Conservation (phyloP, 1,140 invertebrate species). For the Lordiphosa mommai region DNA sequence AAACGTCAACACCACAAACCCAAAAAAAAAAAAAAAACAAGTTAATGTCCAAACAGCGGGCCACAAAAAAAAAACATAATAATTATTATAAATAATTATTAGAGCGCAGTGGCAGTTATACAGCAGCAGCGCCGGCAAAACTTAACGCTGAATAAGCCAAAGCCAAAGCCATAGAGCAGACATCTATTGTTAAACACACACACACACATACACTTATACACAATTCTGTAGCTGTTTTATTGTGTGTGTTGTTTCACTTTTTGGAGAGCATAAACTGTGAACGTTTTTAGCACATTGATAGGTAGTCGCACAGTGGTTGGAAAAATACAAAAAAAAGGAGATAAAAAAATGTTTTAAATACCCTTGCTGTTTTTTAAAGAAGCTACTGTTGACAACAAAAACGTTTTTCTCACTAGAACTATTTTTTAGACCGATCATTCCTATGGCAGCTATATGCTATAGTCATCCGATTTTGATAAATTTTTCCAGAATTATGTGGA, state of each 20-base stretch:
- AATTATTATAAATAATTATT: constrained; percentile 76
- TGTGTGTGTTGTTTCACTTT: not conserved
- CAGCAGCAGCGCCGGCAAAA: constrained; percentile 18
- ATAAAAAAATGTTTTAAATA: too few species aligned
- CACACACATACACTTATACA: not conserved
- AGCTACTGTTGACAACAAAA: too few species aligned
- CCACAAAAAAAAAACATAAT: constrained; percentile 39
- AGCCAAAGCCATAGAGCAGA: not conserved
- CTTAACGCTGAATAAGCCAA: constrained; percentile 43
- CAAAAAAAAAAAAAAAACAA: constrained; percentile 41
- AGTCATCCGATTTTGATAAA: too few species aligned
- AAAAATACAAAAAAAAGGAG: too few species aligned
- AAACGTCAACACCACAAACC: constrained; percentile 11
- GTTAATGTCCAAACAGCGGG: constrained; percentile 61
- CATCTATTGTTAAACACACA: constrained; percentile 34
- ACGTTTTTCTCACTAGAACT: too few species aligned
- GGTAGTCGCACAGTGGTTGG: constrained; percentile 9
- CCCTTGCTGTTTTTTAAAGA: too few species aligned
- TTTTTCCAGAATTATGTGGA: too few species aligned
- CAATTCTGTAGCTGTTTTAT: not conserved
- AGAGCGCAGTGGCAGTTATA: constrained; percentile 70
- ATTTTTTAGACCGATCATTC: too few species aligned
- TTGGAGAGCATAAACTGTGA: constrained; percentile 6
- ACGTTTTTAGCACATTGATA: constrained; percentile 41
- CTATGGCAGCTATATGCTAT: too few species aligned